Conservation (phyloP, 2,888 invertebrate genomes). For the Nomada lathburiana region DNA sequence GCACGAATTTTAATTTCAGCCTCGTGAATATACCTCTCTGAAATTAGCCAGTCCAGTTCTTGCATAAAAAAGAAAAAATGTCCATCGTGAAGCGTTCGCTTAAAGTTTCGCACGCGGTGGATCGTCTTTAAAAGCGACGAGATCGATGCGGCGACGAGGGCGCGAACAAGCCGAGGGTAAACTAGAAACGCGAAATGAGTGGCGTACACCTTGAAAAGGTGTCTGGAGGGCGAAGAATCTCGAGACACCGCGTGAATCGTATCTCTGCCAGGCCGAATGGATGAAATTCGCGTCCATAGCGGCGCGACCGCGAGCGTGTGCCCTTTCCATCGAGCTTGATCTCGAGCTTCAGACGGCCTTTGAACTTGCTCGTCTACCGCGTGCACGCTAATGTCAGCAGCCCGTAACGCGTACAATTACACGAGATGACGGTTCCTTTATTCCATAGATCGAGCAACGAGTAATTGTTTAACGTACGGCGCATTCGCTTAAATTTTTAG, state of each 20-base stretch:
- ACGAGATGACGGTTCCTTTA: background rate
- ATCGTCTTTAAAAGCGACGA: slow-evolving; percentile 57
- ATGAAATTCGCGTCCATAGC: slow-evolving; percentile 22
- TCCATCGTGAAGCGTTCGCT: background rate
- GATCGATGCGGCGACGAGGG: slow-evolving; percentile 62
- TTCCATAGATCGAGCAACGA: background rate
- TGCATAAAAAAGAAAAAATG: too few relatives aligned
- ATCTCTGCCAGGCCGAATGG: slow-evolving; percentile 57
- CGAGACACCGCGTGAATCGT: slow-evolving; percentile 66
- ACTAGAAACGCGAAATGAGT: slow-evolving; percentile 57
- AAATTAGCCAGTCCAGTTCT: too few relatives aligned
- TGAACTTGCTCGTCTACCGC: slow-evolving; percentile 28
- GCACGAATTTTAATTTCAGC: too few relatives aligned
- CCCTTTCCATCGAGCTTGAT: slow-evolving; percentile 24
- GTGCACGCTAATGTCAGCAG: too few relatives aligned
- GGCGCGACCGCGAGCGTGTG: slow-evolving; percentile 6
- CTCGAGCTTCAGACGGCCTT: slow-evolving; percentile 24
- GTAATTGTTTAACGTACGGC: too few relatives aligned
- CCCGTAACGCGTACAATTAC: slow-evolving; percentile 5
- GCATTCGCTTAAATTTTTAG: too few relatives aligned
- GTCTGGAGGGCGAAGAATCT: slow-evolving; percentile 65
- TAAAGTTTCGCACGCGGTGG: slow-evolving; percentile 29
- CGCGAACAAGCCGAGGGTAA: slow-evolving; percentile 51
- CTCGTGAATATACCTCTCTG: too few relatives aligned
- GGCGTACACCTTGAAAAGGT: slow-evolving; percentile 65